Evolutionary conservation across 2,888 invertebrate genomes (phyloP).

Genomic region (Sphaeridia pumilis): DNA sequence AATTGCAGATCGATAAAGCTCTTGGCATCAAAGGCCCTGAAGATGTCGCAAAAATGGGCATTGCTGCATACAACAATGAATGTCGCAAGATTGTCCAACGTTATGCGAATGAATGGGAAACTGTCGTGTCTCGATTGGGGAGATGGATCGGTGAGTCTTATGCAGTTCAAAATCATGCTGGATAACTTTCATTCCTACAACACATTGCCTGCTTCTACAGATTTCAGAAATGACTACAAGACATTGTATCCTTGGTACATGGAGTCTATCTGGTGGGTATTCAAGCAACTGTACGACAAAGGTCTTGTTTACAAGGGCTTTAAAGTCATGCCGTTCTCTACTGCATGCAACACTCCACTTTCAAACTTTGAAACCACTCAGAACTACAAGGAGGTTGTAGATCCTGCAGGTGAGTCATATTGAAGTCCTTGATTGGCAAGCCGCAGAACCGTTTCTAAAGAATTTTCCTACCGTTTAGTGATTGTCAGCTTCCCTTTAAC

Average conservation of each 20-base stretch:
- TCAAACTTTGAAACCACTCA: constrained; percentile 99
- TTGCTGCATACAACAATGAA: constrained; percentile 85
- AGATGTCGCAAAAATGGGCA: constrained; percentile 94
- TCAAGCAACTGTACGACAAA: constrained; percentile 85
- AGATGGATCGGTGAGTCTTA: constrained; percentile 81
- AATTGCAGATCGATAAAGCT: constrained; percentile 72
- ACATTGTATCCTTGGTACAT: constrained; percentile 97
- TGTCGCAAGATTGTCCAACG: constrained; percentile 95
- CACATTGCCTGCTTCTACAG: too few relatives aligned
- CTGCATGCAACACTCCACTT: constrained; percentile 89
- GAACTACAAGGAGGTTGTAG: constrained; percentile 95
- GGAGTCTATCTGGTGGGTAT: constrained; percentile 99
- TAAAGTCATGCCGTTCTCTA: constrained; percentile 99
- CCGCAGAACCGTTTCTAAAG: not conserved
- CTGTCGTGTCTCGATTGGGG: constrained; percentile 74
- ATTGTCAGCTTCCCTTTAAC: constrained; percentile 75
- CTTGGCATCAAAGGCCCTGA: constrained; percentile 87
- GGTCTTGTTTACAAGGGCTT: constrained; percentile 94
- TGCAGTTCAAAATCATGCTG: too few relatives aligned
- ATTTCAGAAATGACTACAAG: constrained; percentile 98
- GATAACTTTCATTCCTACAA: too few relatives aligned
- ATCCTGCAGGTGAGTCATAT: constrained; percentile 58
- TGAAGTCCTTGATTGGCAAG: too few relatives aligned
- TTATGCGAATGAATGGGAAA: constrained; percentile 86
- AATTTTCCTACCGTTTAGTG: constrained; percentile 43